Conservation (phyloP, 2,797 vertebrate genomes). For the Scomberomorus guttatus region DNA sequence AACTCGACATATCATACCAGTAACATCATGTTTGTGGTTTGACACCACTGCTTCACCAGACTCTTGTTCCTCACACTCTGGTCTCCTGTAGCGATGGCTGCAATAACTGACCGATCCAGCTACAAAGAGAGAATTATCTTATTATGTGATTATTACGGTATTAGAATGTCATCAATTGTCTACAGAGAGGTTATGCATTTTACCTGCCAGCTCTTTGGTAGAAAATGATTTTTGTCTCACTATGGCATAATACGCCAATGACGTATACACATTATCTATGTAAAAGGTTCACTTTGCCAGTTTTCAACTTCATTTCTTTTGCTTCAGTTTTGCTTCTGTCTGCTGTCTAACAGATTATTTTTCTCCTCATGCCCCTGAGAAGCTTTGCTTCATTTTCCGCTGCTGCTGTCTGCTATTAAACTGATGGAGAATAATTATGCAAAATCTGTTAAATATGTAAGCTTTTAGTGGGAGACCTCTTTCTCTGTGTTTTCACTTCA, state of each 20-base stretch:
- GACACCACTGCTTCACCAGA: conserved; percentile 68
- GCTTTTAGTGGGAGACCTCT: not conserved
- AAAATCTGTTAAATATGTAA: not conserved
- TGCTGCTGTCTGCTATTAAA: not conserved
- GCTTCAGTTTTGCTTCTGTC: not conserved
- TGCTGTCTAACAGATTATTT: not conserved
- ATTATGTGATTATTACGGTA: not conserved
- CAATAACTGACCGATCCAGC: conserved; percentile 61
- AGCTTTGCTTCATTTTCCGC: fast-evolving
- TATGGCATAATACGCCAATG: not conserved
- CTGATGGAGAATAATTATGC: not conserved
- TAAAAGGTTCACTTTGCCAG: not conserved
- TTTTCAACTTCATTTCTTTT: not conserved
- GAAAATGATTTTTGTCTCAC: not conserved
- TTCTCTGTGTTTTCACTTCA: not conserved
- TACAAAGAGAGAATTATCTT: conserved; percentile 8
- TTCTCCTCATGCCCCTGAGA: not conserved
- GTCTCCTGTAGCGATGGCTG: conserved; percentile 50
- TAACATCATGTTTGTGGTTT: conserved; percentile 2
- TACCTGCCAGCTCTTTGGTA: not conserved
- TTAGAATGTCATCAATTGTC: not conserved
- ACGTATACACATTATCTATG: not conserved
- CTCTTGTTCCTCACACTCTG: conserved; percentile 56
- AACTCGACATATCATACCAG: not conserved
- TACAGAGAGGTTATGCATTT: not conserved